A percentile compares a stretch with the other conserved stretches of the same genome.
Evolutionary conservation across 2,888 invertebrate species (phyloP).

Genomic region (Drosophila infuscata): DNA sequence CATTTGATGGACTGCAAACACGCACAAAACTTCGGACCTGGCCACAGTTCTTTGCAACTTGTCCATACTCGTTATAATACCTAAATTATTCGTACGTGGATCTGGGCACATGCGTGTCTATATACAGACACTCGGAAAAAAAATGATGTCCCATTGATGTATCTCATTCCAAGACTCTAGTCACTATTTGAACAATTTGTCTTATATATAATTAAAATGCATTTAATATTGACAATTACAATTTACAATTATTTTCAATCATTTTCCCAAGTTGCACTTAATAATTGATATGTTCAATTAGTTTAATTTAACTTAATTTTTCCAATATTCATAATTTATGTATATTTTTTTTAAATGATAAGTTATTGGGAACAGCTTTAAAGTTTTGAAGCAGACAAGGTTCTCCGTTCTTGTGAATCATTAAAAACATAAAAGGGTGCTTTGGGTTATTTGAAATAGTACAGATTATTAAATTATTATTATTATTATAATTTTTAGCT

Average conservation of each 20-base stretch:
- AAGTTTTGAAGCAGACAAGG: too few species aligned
- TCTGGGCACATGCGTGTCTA: neutral
- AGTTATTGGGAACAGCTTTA: neutral
- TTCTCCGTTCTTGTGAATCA: too few species aligned
- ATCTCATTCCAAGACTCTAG: neutral
- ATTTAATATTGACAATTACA: neutral
- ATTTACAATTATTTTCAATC: neutral
- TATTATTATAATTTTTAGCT: neutral
- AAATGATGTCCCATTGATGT: neutral
- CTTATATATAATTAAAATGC: neutral
- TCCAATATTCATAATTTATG: neutral
- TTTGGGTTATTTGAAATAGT: too few species aligned
- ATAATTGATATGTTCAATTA: neutral
- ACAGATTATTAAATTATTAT: too few species aligned
- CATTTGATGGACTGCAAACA: constrained; percentile 76
- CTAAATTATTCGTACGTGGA: constrained; percentile 16
- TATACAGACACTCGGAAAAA: neutral
- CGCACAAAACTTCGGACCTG: constrained; percentile 61
- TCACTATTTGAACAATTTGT: neutral
- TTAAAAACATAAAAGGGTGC: too few species aligned
- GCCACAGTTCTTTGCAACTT: constrained; percentile 22
- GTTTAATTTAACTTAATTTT: neutral
- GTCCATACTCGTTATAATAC: constrained; percentile 9
- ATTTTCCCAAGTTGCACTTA: neutral
- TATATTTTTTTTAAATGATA: neutral